phyloP scores from a whole-genome alignment of 1,140 invertebrate species.

The Wiebesia pumilae region DNA sequence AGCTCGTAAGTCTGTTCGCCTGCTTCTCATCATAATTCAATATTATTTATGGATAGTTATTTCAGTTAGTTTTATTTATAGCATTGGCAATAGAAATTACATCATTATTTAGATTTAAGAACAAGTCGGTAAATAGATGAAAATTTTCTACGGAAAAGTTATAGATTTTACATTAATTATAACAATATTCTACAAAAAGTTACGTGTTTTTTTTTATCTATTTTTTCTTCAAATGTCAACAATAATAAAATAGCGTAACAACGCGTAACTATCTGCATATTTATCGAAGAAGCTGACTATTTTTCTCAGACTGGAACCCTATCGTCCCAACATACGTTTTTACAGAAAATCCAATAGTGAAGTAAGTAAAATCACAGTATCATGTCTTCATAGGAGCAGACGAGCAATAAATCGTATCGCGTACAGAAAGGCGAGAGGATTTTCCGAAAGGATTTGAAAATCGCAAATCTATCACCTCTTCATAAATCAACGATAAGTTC shows the following conservation, averaged over 20 bases:
- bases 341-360: neutral
- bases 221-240: neutral
- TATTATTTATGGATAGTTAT: neutral
- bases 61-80: neutral
- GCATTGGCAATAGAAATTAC: neutral
- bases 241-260: neutral
- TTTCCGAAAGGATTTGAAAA: conserved; percentile 30
- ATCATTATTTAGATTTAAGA: neutral
- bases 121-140: neutral
- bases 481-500: conserved; percentile 61
- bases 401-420: conserved; percentile 33
- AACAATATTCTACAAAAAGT: too few species aligned
- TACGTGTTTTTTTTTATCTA: neutral
- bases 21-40: neutral
- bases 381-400: neutral
- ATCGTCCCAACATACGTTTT: neutral
- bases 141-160: neutral
- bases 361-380: conserved; percentile 10
- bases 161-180: too few species aligned
- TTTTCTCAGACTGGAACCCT: neutral
- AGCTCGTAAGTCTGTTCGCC: neutral
- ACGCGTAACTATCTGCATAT: neutral
- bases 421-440: neutral
- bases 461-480: conserved; percentile 28
- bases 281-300: neutral